Evolutionary conservation across 2,888 invertebrate species (phyloP).

Genomic region (Ennomos fuscantarius): DNA sequence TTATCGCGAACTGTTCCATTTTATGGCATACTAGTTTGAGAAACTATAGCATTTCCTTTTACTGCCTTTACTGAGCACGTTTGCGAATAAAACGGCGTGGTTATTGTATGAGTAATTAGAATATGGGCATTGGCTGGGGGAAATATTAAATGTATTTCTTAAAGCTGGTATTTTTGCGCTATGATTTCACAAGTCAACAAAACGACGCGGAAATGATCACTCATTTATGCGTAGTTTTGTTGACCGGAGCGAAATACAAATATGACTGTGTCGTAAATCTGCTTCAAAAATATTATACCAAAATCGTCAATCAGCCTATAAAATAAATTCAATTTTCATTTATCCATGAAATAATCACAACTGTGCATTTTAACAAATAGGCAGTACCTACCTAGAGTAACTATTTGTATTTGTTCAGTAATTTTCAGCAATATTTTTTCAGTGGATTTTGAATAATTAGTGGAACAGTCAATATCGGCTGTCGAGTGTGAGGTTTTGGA

Average conservation of each 20-base stretch:
- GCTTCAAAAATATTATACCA: conserved; percentile 9
- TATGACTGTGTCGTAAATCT: conserved; percentile 7
- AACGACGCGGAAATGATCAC: too few species aligned
- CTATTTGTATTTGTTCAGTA: conserved; percentile 28
- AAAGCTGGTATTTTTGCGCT: not conserved
- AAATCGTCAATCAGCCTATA: conserved; percentile 12
- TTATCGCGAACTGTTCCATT: conserved; percentile 41
- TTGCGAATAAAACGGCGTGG: conserved; percentile 23
- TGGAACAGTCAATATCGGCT: conserved; percentile 33
- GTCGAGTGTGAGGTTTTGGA: conserved; percentile 27
- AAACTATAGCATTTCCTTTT: conserved; percentile 40
- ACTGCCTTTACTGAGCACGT: conserved; percentile 25
- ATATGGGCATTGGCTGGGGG: conserved; percentile 15
- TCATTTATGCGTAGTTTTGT: conserved; percentile 9
- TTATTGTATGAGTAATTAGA: conserved; percentile 26
- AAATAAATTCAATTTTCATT: not conserved
- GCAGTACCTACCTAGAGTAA: conserved; percentile 10
- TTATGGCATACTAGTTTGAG: conserved; percentile 32
- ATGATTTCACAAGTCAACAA: too few species aligned
- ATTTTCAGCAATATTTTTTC: conserved; percentile 29
- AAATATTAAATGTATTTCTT: conserved; percentile 7
- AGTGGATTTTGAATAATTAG: conserved; percentile 35
- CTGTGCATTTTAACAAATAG: conserved; percentile 15
- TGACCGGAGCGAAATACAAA: conserved; percentile 12
- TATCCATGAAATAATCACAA: not conserved